Percentiles rank a stretch among this genome's conserved stretches.
These are phyloP conservation scores for Apamea sordens DNA, from an alignment of 2,888 invertebrate species.

Conservation along the genomic window DNA sequence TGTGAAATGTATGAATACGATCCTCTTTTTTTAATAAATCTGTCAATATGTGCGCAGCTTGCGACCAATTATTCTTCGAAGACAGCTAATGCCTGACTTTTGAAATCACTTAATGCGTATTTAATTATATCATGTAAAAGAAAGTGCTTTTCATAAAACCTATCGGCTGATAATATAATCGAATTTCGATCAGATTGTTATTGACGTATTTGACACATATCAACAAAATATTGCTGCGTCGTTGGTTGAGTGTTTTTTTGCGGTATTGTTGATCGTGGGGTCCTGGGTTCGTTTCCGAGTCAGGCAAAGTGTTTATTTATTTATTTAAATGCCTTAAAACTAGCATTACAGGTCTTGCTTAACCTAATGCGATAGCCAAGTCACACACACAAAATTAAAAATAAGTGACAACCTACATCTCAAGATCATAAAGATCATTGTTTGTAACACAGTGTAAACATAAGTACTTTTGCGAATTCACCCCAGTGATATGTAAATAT, in stretches of 20 bases:
- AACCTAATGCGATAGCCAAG: no score
- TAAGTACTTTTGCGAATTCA: no score
- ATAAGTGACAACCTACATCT: no score
- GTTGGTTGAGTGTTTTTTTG: not conserved
- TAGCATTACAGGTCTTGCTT: no score
- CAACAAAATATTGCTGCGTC: not conserved
- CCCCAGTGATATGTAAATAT: no score
- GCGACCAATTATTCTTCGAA: slow-evolving; percentile 37
- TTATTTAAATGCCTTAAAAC: no score
- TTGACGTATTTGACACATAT: not conserved
- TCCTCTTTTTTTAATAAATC: slow-evolving; percentile 36
- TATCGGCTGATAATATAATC: slow-evolving; percentile 26
- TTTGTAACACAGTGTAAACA: no score
- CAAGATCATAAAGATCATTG: no score
- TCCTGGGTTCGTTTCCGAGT: not conserved
- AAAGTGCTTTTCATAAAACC: slow-evolving; percentile 18
- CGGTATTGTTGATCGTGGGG: not conserved
- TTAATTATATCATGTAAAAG: slow-evolving; percentile 27
- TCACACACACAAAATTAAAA: no score
- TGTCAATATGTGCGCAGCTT: slow-evolving; percentile 34
- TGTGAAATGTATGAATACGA: slow-evolving; percentile 22
- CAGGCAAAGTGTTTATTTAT: not conserved
- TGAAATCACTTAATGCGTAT: slow-evolving; percentile 12
- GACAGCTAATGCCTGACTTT: slow-evolving; percentile 3
- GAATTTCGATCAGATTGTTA: slow-evolving; percentile 4